Evolutionary conservation across 2,113 vertebrate genomes (phyloP).

Genomic region (Dryoscopus gambensis): DNA sequence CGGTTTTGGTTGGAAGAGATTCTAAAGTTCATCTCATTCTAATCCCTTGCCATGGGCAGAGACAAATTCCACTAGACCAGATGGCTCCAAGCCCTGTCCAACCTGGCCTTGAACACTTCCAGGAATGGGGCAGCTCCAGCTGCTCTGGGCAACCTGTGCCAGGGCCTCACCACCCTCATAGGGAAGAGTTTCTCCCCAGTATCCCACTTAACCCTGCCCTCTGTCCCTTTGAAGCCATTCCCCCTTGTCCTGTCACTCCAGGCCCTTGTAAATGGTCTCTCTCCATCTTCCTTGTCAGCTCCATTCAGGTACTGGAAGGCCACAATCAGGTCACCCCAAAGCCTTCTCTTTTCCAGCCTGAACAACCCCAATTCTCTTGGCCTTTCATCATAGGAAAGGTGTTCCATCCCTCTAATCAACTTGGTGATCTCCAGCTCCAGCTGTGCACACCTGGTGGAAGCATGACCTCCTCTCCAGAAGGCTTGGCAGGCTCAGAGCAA

Average conservation of each 20-base stretch:
- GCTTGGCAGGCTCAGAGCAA: neutral
- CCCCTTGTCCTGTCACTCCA: neutral
- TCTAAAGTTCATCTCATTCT: neutral
- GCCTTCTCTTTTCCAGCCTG: neutral
- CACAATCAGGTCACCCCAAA: neutral
- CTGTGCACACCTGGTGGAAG: too few species aligned
- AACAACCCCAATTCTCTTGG: neutral
- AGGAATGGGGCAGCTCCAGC: neutral
- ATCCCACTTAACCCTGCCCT: neutral
- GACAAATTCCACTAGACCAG: neutral
- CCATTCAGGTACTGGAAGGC: neutral
- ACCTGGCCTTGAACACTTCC: neutral
- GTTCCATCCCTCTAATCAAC: neutral
- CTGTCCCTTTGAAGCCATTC: neutral
- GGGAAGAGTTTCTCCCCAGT: neutral
- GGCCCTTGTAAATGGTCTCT: neutral
- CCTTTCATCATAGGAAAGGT: neutral
- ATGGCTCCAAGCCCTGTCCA: neutral
- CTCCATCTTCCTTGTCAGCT: neutral
- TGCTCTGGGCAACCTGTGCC: neutral
- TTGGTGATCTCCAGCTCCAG: neutral
- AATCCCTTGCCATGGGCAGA: neutral
- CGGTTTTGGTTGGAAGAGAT: neutral
- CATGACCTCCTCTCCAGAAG: accelerated
- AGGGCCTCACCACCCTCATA: neutral